A percentile compares a stretch with the other conserved stretches of the same genome.
These are phyloP conservation scores for Geophilus truncorum DNA, from an alignment of 2,888 invertebrate genomes.

Conservation along the genomic window DNA sequence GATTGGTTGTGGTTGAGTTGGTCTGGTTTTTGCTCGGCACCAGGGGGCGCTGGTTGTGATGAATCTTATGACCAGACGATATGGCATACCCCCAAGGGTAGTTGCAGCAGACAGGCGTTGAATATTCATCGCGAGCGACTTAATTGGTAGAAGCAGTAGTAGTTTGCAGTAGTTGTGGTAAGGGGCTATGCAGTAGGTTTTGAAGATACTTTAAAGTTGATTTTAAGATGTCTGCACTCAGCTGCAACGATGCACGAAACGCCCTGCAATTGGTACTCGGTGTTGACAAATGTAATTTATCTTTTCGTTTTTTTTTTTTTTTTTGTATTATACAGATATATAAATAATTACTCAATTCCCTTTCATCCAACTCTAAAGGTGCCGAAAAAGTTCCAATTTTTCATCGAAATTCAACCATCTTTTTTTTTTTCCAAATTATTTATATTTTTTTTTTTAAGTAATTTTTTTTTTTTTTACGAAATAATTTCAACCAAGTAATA, in stretches of 20 bases:
- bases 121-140: background rate
- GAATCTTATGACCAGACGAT: slow-evolving; percentile 8
- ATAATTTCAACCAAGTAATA: background rate
- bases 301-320: background rate
- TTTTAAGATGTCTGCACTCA: slow-evolving; percentile 15
- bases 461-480: background rate
- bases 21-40: slow-evolving; percentile 1
- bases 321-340: background rate
- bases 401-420: background rate
- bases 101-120: slow-evolving; percentile 4
- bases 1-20: slow-evolving; percentile 16
- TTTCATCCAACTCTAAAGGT: background rate
- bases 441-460: background rate
- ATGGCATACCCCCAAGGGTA: background rate
- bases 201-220: slow-evolving; percentile 1
- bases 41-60: background rate
- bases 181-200: slow-evolving; percentile 12
- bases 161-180: background rate
- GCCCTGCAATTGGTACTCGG: slow-evolving; percentile 16
- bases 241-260: background rate
- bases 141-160: background rate
- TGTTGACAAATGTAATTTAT: slow-evolving; percentile 12
- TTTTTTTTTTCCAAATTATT: background rate
- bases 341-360: background rate
- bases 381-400: background rate